Evolutionary conservation across 2,113 vertebrate species (phyloP).

Genomic region (Tupaia tana): DNA sequence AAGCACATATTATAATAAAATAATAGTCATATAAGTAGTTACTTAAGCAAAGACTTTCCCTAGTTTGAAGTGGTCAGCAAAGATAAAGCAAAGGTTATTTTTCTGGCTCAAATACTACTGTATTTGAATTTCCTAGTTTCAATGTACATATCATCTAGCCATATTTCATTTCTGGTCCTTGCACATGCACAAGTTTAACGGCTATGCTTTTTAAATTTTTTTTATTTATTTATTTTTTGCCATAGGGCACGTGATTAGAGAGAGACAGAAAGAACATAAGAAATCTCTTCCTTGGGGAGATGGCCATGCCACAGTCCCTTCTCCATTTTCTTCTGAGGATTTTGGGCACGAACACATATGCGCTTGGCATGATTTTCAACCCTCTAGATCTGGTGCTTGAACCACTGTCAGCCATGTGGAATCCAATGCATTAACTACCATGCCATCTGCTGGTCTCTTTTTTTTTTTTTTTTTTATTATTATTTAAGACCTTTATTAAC

Average conservation of each 20-base stretch:
- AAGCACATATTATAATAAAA: not conserved
- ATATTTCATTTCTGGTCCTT: not conserved
- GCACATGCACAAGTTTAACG: not conserved
- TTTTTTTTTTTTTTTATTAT: too few species aligned
- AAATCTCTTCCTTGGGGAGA: too few species aligned
- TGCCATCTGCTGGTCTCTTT: too few species aligned
- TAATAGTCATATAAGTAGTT: not conserved
- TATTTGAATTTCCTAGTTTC: not conserved
- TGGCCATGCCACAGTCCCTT: too few species aligned
- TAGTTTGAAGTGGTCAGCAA: not conserved
- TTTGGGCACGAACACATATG: too few species aligned
- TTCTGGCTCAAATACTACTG: not conserved
- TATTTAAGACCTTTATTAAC: constrained; percentile 94
- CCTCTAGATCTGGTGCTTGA: too few species aligned
- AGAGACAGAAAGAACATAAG: too few species aligned
- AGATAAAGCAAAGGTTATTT: not conserved
- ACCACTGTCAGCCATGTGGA: too few species aligned
- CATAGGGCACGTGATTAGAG: too few species aligned
- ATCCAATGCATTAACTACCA: too few species aligned
- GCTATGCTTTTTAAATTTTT: not conserved
- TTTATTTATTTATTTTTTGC: not conserved
- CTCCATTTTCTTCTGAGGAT: too few species aligned
- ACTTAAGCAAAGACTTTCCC: not conserved
- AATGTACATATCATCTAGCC: not conserved
- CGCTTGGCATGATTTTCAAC: too few species aligned